Evolutionary conservation across 2,113 vertebrate species (phyloP).

Genomic region (Microcebus jonahi): DNA sequence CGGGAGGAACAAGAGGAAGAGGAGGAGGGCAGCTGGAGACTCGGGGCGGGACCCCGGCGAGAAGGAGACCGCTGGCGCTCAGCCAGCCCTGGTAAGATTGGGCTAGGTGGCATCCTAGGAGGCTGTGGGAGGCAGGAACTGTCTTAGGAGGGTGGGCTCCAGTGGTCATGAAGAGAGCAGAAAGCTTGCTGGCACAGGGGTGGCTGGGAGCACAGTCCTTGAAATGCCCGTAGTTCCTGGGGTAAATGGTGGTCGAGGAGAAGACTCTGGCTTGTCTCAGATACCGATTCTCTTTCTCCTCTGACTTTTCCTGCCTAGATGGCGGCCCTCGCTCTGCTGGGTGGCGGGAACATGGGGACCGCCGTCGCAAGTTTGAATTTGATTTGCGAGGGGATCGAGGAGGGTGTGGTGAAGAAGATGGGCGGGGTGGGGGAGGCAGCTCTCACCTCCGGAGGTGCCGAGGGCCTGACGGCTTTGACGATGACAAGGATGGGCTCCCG

Average conservation of each 20-base stretch:
- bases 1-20: constrained; percentile 93
- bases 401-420: constrained; percentile 80
- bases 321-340: constrained; percentile 93
- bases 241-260: not conserved
- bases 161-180: rapidly evolving
- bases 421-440: constrained; percentile 79
- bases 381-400: constrained; percentile 90
- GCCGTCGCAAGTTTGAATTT: constrained; percentile 93
- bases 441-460: constrained; percentile 80
- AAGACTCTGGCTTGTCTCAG: not conserved
- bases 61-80: constrained; percentile 87
- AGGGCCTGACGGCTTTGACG: constrained; percentile 89
- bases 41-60: constrained; percentile 82
- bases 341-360: constrained; percentile 92
- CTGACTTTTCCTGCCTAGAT: constrained; percentile 79
- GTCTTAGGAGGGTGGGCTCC: not conserved
- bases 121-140: no score
- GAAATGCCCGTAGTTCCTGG: rapidly evolving
- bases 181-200: not conserved
- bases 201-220: not conserved
- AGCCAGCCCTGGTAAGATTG: constrained; percentile 79
- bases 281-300: not conserved
- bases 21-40: constrained; percentile 84
- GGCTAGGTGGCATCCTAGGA: not conserved
- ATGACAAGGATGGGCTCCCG: constrained; percentile 92